Base-by-base conservation (phyloP, 2,888 invertebrate species). In the Eupithecia subfuscata region DNA sequence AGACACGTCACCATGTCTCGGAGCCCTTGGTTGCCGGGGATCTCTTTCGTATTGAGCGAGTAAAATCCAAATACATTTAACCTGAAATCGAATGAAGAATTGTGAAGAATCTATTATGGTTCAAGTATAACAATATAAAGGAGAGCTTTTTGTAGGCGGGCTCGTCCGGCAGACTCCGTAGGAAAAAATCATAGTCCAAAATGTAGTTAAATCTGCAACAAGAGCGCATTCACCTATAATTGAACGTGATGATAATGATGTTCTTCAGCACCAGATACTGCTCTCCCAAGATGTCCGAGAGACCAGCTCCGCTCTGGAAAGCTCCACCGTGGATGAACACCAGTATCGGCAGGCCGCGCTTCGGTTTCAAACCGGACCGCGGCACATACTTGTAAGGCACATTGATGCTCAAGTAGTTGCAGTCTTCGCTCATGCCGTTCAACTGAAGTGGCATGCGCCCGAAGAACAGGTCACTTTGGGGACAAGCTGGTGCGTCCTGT, bases 401-500 rank as follows among this genome's bases (percentile, higher is more conserved):
- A 72, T 83, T 79, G 11, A 84, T 73, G 73, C 81, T 83, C 34
- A 78, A 75, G 56, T 82, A 80, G 7, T 82, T 75, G 71, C 84
- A 85, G 37, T 78, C 82, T 69, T 85, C 84, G 77, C 80, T 81
- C 76, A 80, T 79, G n/a, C 77, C 76, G 16, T 43, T 68, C 25
- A 68, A 1, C 22, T 45, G 40, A 14, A 68, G 68, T 65, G 79
- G 16, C 73, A 48, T n/a, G 22, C 67, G 56, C 52, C 77, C 78
- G 70, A 79, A 83, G 9, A 80, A 9, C 16, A 87, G 81, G 73
- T 92, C 90, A 16, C 88, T 83, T 81, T 96, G 96, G 0, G 95
- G 94, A 80, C 96, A 96, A 14, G 94, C 92, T 0, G 94, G 90
- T 1, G 95, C 88, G 79, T 95, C 96, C 25, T 92, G 88, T 3